Percentiles rank a stretch among this genome's conserved stretches.
These are phyloP conservation scores for Orchesellides sinensis DNA, from an alignment of 2,888 invertebrate genomes.

Conservation along the genomic window DNA sequence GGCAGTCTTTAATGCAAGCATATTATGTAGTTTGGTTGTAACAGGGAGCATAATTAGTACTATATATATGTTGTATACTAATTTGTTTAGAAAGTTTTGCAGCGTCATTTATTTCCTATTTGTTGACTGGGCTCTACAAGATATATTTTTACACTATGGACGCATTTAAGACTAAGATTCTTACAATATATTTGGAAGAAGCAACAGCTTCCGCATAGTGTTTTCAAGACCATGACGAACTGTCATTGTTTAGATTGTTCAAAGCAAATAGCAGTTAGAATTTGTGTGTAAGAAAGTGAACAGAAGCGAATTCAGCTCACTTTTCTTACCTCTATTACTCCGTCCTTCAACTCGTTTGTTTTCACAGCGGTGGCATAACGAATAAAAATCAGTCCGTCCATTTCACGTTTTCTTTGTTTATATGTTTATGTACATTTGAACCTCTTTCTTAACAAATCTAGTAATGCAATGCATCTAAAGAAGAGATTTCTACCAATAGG, in stretches of 20 bases:
- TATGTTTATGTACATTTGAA: too few species aligned
- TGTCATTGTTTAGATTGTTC: constrained; percentile 20
- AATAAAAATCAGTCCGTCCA: constrained; percentile 33
- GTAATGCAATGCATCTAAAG: too few species aligned
- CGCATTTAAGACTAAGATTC: too few species aligned
- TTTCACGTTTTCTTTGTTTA: constrained; percentile 1
- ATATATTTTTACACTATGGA: too few species aligned
- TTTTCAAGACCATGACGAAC: constrained; percentile 9
- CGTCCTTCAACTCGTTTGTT: constrained; percentile 24
- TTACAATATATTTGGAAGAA: neutral
- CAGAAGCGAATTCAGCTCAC: constrained; percentile 19
- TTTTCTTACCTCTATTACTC: constrained; percentile 16
- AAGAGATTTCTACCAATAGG: too few species aligned
- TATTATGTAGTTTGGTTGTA: too few species aligned
- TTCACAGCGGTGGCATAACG: constrained; percentile 24
- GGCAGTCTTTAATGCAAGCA: too few species aligned
- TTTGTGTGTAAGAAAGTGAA: constrained; percentile 15
- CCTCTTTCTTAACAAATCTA: too few species aligned
- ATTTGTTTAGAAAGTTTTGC: neutral
- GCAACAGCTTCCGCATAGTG: neutral
- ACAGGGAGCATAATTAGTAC: too few species aligned
- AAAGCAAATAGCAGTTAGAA: constrained; percentile 19
- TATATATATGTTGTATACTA: too few species aligned
- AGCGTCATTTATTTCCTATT: neutral
- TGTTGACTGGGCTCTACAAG: neutral